Conservation (phyloP, 2,888 invertebrate genomes). For the Dysmachus trigonus region DNA sequence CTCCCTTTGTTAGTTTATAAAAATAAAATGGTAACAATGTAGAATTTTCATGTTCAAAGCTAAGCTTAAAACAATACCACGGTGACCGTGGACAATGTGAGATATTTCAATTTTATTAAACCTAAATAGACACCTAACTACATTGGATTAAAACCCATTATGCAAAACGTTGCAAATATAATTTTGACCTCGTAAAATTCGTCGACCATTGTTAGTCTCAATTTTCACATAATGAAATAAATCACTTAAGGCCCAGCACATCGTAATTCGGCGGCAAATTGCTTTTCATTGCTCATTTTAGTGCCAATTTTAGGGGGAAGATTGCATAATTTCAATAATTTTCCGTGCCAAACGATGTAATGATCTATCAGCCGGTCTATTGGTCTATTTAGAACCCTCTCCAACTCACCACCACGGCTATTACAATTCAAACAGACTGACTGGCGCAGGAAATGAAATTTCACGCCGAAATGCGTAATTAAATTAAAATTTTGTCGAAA, state of each 20-base stretch:
- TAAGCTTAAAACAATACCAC: background rate
- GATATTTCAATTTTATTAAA: background rate
- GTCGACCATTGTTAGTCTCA: background rate
- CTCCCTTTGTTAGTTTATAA: no score
- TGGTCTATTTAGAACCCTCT: background rate
- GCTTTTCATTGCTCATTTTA: background rate
- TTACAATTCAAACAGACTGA: background rate
- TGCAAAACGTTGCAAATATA: background rate
- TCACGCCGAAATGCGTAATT: background rate
- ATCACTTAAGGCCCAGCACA: background rate
- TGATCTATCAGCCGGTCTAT: background rate
- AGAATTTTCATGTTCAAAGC: no score
- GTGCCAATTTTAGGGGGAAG: background rate
- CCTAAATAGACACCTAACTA: background rate
- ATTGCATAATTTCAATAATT: background rate
- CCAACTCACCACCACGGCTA: background rate
- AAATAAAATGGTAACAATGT: no score
- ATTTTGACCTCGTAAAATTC: background rate
- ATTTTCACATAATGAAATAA: background rate
- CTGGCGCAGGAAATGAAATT: background rate
- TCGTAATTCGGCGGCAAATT: background rate
- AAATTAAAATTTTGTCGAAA: background rate
- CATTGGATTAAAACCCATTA: background rate
- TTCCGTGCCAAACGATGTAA: background rate
- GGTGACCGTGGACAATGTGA: background rate